These are phyloP conservation scores for Gila orcuttii DNA, from an alignment of 2,113 vertebrate species.

Conservation along the genomic window DNA sequence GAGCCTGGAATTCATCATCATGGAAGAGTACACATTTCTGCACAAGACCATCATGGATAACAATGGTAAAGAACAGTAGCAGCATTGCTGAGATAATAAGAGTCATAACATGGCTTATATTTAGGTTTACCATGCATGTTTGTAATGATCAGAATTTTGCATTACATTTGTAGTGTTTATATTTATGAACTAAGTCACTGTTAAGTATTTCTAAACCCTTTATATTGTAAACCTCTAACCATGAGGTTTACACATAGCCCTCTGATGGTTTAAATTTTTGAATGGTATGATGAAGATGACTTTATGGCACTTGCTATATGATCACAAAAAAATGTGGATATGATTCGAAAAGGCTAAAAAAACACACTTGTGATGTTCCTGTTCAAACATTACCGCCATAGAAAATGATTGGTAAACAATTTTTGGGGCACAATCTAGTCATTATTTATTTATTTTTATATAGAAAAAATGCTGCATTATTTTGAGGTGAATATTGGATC, in stretches of 20 bases:
- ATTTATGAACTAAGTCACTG: neutral
- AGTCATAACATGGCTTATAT: neutral
- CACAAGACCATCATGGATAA: constrained; percentile 28
- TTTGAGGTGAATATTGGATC: neutral
- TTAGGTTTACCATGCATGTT: neutral
- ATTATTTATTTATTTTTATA: neutral
- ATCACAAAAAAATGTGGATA: neutral
- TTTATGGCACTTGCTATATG: neutral
- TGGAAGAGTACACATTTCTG: constrained; percentile 66
- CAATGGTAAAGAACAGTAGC: constrained; percentile 20
- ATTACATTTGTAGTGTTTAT: neutral
- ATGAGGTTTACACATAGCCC: neutral
- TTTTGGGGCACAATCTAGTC: too few species aligned
- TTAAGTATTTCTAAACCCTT: neutral
- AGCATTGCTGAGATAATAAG: neutral
- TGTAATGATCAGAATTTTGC: neutral
- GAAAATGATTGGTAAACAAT: too few species aligned
- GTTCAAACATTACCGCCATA: neutral
- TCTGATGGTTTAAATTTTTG: too few species aligned
- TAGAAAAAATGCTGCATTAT: neutral
- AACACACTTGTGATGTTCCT: too few species aligned
- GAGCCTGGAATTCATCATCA: constrained; percentile 71
- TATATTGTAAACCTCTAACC: neutral
- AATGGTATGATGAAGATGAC: too few species aligned
- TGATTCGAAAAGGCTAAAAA: too few species aligned